Conservation (phyloP, 2,888 invertebrate species). For the Hirudinaria manillensis region DNA sequence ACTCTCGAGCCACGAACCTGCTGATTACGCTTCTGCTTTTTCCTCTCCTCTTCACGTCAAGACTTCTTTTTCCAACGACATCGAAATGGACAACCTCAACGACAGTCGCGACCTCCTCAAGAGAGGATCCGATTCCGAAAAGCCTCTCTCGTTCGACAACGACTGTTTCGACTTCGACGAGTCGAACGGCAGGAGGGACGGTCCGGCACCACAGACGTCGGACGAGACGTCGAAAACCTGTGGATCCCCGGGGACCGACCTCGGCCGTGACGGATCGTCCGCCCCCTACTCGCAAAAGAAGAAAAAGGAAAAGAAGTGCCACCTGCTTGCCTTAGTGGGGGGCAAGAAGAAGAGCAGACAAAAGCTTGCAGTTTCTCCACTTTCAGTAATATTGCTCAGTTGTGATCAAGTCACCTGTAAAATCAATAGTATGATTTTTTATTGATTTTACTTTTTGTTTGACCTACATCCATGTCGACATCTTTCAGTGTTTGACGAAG, state of each 20-base stretch:
- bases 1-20: neutral
- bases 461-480: no score
- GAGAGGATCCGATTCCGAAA: neutral
- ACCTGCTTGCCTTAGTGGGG: neutral
- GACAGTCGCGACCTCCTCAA: neutral
- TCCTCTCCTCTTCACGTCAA: neutral
- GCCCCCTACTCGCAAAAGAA: neutral
- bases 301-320: neutral
- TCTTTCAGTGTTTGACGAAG: no score
- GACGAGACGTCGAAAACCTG: no score
- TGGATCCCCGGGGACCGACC: no score
- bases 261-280: no score
- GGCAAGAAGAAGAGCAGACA: neutral
- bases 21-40: neutral
- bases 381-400: slow-evolving; percentile 3
- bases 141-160: neutral
- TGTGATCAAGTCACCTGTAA: neutral
- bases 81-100: slow-evolving; percentile 5
- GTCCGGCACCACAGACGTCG: no score
- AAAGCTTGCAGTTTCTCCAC: neutral
- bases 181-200: no score
- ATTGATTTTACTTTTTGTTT: neutral
- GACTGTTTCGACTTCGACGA: slow-evolving; percentile 1
- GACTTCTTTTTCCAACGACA: neutral
- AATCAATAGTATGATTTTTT: neutral